These are phyloP conservation scores for Pristionchus fissidentatus DNA, from an alignment of 2,888 invertebrate genomes.

Conservation along the genomic window DNA sequence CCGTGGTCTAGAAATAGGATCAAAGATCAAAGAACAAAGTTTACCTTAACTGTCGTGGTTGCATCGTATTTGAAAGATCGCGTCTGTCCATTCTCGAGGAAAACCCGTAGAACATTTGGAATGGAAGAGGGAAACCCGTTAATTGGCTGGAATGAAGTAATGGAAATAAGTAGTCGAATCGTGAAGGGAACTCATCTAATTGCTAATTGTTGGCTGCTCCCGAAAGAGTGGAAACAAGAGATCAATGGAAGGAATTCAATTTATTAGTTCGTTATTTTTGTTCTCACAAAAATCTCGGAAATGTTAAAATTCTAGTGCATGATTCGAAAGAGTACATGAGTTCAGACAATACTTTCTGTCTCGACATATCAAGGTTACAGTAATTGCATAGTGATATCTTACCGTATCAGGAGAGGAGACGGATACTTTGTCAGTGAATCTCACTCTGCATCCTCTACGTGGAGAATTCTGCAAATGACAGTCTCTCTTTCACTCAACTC, in stretches of 20 bases:
- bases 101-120: constrained; percentile 94
- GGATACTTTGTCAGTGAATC: constrained; percentile 68
- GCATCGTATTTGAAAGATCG: constrained; percentile 95
- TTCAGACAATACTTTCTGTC: neutral
- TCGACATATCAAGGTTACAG: too few species aligned
- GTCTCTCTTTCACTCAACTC: neutral
- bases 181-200: too few species aligned
- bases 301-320: too few species aligned
- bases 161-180: too few species aligned
- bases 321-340: neutral
- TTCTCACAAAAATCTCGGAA: too few species aligned
- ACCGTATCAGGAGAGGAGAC: constrained; percentile 60
- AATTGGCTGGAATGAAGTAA: constrained; percentile 37
- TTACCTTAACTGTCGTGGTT: constrained; percentile 86
- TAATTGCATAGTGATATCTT: neutral
- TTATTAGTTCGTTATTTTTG: too few species aligned
- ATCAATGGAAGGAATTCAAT: too few species aligned
- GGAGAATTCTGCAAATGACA: constrained; percentile 45
- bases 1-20: too few species aligned
- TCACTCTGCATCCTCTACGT: constrained; percentile 65
- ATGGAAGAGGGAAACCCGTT: constrained; percentile 85
- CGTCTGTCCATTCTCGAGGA: constrained; percentile 93
- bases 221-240: too few species aligned
- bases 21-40: constrained; percentile 43
- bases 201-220: too few species aligned